Conservation (phyloP, 2,888 invertebrate species). For the Apamea anceps region DNA sequence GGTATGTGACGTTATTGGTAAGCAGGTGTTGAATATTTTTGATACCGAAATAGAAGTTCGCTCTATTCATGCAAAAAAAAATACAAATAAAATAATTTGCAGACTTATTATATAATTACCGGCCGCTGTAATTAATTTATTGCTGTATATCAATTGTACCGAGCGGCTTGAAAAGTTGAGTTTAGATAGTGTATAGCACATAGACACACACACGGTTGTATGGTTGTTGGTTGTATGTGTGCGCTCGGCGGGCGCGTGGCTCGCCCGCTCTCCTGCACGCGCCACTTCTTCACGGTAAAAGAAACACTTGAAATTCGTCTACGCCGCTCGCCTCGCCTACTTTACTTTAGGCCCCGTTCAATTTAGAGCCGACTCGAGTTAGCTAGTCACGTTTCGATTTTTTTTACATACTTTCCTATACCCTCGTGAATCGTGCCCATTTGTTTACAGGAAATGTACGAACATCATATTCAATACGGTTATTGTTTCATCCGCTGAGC, state of each 20-base stretch:
- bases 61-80: neutral
- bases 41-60: neutral
- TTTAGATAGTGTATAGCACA: slow-evolving; percentile 44
- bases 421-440: slow-evolving; percentile 11
- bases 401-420: slow-evolving; percentile 47
- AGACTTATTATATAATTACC: neutral
- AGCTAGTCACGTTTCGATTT: slow-evolving; percentile 76
- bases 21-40: slow-evolving; percentile 9
- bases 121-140: slow-evolving; percentile 19
- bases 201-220: slow-evolving; percentile 28
- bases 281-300: slow-evolving; percentile 83
- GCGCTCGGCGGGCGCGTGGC: slow-evolving; percentile 53
- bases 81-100: neutral
- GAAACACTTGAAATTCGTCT: slow-evolving; percentile 86
- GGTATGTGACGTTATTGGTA: slow-evolving; percentile 9
- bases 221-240: slow-evolving; percentile 31
- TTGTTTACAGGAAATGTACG: slow-evolving; percentile 45
- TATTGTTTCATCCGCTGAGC: slow-evolving; percentile 43
- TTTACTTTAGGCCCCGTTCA: slow-evolving; percentile 78
- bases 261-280: slow-evolving; percentile 82
- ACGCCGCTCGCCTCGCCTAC: slow-evolving; percentile 79
- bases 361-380: slow-evolving; percentile 73
- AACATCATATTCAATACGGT: slow-evolving; percentile 35
- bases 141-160: slow-evolving; percentile 42
- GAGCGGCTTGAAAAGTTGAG: slow-evolving; percentile 43